Percentiles rank a stretch among this genome's conserved stretches.
Conservation (phyloP, 2,113 vertebrate genomes). For the Hippocampus zosterae region DNA sequence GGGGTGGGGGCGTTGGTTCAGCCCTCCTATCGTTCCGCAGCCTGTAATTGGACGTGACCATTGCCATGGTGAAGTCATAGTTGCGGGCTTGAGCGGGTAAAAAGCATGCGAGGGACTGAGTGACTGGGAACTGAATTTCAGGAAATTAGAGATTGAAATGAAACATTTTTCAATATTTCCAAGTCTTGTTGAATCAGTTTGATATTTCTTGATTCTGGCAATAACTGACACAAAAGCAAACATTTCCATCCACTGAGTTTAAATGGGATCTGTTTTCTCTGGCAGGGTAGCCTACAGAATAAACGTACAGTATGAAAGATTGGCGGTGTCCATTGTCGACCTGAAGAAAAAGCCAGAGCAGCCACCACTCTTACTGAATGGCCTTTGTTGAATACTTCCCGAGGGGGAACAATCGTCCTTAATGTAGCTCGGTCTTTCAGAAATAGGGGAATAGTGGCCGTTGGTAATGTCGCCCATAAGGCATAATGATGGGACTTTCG, state of each 20-base stretch:
- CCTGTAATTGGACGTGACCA: slow-evolving; percentile 51
- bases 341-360: slow-evolving; percentile 41
- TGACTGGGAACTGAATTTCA: slow-evolving; percentile 30
- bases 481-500: slow-evolving; percentile 4
- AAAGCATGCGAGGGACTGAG: background rate
- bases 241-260: slow-evolving; percentile 23
- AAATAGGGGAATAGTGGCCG: background rate
- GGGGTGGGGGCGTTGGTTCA: slow-evolving; percentile 13
- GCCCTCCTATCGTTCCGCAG: slow-evolving; percentile 34
- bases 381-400: slow-evolving; percentile 45
- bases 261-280: slow-evolving; percentile 39
- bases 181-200: slow-evolving; percentile 49
- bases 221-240: slow-evolving; percentile 33
- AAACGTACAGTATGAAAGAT: slow-evolving; percentile 35
- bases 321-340: slow-evolving; percentile 20
- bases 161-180: slow-evolving; percentile 34
- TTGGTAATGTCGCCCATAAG: too few relatives aligned
- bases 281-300: slow-evolving; percentile 28
- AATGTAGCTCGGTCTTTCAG: background rate
- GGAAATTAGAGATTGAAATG: slow-evolving; percentile 24
- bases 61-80: slow-evolving; percentile 53
- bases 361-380: slow-evolving; percentile 39
- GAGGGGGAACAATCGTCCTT: slow-evolving; percentile 30
- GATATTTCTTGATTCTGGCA: slow-evolving; percentile 47
- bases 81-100: slow-evolving; percentile 27